Base-by-base conservation (phyloP, 2,888 invertebrate species). In the Cerceris ruficornis region DNA sequence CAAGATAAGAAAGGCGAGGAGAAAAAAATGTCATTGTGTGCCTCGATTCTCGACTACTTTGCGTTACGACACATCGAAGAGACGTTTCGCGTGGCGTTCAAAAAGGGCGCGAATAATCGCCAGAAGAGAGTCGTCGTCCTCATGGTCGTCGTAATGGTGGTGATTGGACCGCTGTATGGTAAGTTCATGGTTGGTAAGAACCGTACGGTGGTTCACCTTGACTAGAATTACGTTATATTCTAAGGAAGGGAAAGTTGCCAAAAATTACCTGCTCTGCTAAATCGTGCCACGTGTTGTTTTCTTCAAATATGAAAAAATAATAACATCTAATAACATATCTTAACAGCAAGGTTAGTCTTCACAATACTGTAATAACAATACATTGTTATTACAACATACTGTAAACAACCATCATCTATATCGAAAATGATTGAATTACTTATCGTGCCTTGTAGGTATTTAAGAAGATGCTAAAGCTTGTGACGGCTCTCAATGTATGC, bases 141-240 rank as follows among this genome's bases (percentile, higher is more conserved):
- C 42, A 96, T 97, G 93, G 92, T 97, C 72, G 96, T 97, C 28
- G 95, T 97, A 15, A 96, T 97, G 94, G 96, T 97, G 55, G 96
- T 97, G 80, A 96, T 97, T 86, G 97, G 97, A 66, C 97, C 97
- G 0, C 94, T 97, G 93, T 96, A 97, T 89, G 97, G 97, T 96
- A 91, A 95, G 95, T 92, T 46, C 6, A 7, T 17, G 14, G 42
- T 15, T 43, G 9, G 9, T 15, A 6, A n/a, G 8, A 9, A 55
- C 15, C 14, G 13, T n/a, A 9, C 7, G 9, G 9, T 46, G 8
- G 8, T 13, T 49, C 13, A 46, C 28, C 7, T 43, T 42, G 7
- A 14, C 28, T 60, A n/a, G 42, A 28, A 49, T 13, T n/a, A 41
- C 11, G 39, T 43, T 7, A 6, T 49, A n/a, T 39, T 39, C 7